Conservation (phyloP, 2,888 invertebrate genomes). For the Drosophila leonis region DNA sequence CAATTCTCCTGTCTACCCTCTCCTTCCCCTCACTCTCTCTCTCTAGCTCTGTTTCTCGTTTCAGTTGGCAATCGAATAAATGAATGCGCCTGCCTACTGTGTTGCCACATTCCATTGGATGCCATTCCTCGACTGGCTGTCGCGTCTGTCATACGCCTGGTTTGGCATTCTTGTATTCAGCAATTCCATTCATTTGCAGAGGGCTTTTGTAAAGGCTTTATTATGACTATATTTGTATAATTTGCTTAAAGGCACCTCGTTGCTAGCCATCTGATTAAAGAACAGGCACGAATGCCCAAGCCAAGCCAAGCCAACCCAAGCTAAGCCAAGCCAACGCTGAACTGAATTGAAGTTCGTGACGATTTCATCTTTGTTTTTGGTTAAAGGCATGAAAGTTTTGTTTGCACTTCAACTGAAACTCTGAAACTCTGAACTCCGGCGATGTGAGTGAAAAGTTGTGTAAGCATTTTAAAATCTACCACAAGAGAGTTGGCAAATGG, state of each 20-base stretch:
- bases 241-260: conserved; percentile 51
- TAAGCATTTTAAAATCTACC: conserved; percentile 67
- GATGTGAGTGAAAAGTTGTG: conserved; percentile 72
- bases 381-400: conserved; percentile 69
- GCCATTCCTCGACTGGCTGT: conserved; percentile 15
- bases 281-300: conserved; percentile 16
- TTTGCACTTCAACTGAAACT: conserved; percentile 65
- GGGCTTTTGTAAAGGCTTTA: conserved; percentile 50
- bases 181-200: conserved; percentile 50
- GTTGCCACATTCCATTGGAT: conserved; percentile 48
- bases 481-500: conserved; percentile 46
- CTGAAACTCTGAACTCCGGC: conserved; percentile 36
- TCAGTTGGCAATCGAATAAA: conserved; percentile 50
- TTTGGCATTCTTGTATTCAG: conserved; percentile 58
- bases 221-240: conserved; percentile 46
- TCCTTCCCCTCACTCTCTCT: neutral
- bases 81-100: conserved; percentile 31
- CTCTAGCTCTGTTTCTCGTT: neutral
- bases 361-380: conserved; percentile 55
- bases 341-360: conserved; percentile 55
- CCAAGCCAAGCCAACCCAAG: neutral
- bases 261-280: conserved; percentile 40
- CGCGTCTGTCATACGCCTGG: conserved; percentile 56
- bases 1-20: neutral
- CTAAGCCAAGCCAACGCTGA: neutral